Evolutionary conservation across 2,888 invertebrate genomes (phyloP).

Genomic region (Coenonympha arcania): DNA sequence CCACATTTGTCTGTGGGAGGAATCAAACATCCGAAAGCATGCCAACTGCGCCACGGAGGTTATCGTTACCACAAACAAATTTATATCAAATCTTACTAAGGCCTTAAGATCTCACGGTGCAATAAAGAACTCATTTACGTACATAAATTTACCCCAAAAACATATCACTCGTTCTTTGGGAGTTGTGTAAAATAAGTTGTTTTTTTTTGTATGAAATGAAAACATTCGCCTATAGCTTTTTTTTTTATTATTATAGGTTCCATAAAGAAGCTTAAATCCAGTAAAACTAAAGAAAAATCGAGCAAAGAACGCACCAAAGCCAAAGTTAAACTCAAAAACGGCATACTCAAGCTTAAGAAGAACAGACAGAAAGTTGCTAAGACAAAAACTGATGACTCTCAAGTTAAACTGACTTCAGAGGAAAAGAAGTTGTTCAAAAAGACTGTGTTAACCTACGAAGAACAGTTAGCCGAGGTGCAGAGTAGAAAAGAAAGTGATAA

Average conservation of each 20-base stretch:
- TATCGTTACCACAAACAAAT: too few species aligned
- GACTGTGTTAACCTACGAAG: neutral
- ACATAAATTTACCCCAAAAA: too few species aligned
- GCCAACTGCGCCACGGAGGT: too few species aligned
- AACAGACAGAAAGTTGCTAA: neutral
- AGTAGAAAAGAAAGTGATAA: neutral
- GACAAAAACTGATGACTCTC: neutral
- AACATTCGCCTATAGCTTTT: too few species aligned
- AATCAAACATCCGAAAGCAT: too few species aligned
- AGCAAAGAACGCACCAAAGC: neutral
- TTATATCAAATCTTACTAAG: too few species aligned
- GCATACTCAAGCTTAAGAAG: neutral
- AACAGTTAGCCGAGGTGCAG: neutral
- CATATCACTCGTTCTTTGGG: too few species aligned
- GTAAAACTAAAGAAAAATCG: slow-evolving; percentile 1
- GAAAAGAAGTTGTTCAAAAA: slow-evolving; percentile 1
- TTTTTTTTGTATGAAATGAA: too few species aligned
- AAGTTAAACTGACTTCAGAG: neutral
- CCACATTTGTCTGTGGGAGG: too few species aligned
- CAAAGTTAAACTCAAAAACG: slow-evolving; percentile 1
- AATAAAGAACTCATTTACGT: too few species aligned
- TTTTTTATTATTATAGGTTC: slow-evolving; percentile 1
- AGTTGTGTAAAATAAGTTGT: too few species aligned
- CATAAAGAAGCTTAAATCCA: neutral
- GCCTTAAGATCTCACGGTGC: too few species aligned